Evolutionary conservation across 2,888 invertebrate genomes (phyloP).

Genomic region (Linnaemya tessellans): DNA sequence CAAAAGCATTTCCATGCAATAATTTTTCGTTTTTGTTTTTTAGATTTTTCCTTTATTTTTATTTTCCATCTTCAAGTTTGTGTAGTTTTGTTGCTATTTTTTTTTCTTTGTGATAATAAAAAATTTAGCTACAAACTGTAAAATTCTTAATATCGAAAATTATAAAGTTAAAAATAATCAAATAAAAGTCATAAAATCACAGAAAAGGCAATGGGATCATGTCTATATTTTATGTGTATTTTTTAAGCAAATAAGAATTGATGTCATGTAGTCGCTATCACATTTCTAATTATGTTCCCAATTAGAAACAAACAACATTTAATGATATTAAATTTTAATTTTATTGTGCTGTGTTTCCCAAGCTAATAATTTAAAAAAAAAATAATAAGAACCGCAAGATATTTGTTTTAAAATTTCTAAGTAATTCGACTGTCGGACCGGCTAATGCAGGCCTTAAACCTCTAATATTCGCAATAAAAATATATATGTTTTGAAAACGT

Average conservation of each 20-base stretch:
- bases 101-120: conserved; percentile 48
- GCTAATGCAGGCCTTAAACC: too few species aligned
- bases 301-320: too few species aligned
- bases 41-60: conserved; percentile 15
- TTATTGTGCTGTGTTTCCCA: too few species aligned
- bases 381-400: too few species aligned
- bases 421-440: too few species aligned
- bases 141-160: conserved; percentile 57
- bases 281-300: too few species aligned
- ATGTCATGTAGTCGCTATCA: conserved; percentile 18
- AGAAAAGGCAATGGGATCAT: conserved; percentile 30
- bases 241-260: neutral
- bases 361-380: too few species aligned
- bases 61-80: conserved; percentile 14
- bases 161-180: conserved; percentile 35
- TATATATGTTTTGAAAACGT: too few species aligned
- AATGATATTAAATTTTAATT: too few species aligned
- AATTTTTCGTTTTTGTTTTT: conserved; percentile 39
- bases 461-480: too few species aligned
- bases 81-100: neutral
- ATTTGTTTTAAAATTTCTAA: too few species aligned
- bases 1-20: conserved; percentile 68
- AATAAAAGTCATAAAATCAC: conserved; percentile 37
- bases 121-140: conserved; percentile 63
- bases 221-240: neutral